Percentiles rank a stretch among this genome's conserved stretches.
These are phyloP conservation scores for Epirrhoe tristata DNA, from an alignment of 2,888 invertebrate species.

Conservation along the genomic window DNA sequence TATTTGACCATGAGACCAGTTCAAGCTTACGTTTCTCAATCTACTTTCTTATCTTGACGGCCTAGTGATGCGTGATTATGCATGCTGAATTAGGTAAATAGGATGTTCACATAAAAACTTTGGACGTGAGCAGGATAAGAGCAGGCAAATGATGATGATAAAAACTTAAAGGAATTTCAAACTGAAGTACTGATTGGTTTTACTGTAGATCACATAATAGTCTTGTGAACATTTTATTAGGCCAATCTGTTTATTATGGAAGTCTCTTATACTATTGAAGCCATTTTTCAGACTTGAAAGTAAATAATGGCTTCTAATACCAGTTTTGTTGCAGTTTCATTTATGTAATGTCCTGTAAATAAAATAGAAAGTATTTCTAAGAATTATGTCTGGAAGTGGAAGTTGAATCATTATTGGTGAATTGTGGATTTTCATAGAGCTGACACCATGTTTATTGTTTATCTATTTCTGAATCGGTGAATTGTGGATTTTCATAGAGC, in stretches of 20 bases:
- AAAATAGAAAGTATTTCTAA: conserved; percentile 6
- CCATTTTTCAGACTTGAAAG: neutral
- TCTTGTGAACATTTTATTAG: conserved; percentile 27
- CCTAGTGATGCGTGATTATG: conserved; percentile 6
- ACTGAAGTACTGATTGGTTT: neutral
- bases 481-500: neutral
- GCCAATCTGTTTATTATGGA: conserved; percentile 50
- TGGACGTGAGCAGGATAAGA: too few species aligned
- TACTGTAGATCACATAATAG: conserved; percentile 3
- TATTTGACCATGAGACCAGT: neutral
- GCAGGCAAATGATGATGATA: too few species aligned
- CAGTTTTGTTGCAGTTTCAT: conserved; percentile 78
- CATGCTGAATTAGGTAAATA: neutral
- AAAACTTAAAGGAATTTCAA: neutral
- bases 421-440: conserved; percentile 7
- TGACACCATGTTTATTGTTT: conserved; percentile 2
- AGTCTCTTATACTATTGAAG: conserved; percentile 53
- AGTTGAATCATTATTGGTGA: conserved; percentile 2
- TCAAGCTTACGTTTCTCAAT: neutral
- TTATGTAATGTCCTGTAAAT: conserved; percentile 10
- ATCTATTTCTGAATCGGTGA: conserved; percentile 15
- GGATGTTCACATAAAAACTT: conserved; percentile 28
- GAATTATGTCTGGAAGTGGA: neutral
- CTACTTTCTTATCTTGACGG: conserved; percentile 2
- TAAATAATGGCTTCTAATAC: neutral